Evolutionary conservation across 2,888 invertebrate species (phyloP), one percentile per base, ranked within the genome.

Genomic region (Drosophila fungiperda): DNA sequence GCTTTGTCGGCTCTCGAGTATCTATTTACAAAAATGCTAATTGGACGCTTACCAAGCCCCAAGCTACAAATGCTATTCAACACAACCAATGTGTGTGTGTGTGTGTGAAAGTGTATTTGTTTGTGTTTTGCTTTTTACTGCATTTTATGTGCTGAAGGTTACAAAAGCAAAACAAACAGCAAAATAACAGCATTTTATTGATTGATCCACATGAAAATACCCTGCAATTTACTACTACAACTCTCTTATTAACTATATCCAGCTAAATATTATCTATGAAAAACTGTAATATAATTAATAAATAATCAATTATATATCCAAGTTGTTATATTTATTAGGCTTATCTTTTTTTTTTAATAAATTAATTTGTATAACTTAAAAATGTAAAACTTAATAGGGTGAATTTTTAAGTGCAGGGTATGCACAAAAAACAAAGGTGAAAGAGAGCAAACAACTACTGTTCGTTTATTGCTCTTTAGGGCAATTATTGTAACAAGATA

Each of bases 1-100:
- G 26, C 42, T 54, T 42, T 36, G 26, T 32, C 54, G 60, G 58
- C 33, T 54, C 29, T 66, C 35, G 60, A 53, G 60, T 83, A 73
- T 81, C 72, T 65, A 69, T 73, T 73, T 73, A 62, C 69, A 45
- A 64, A 75, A 79, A 79, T 71, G 83, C 82, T 82, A 85, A 85
- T 82, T 85, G 80, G 77, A 63, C 62, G 55, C 35, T 50, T 42
- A 20, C 20, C 49, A 32, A 64, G 48, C 48, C 26, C 32, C 57
- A 36, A 29, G 26, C 42, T 42, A 26, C 35, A 50, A 40, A 54
- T 26, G 54, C 17, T 54, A 36, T 11, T 29, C 49, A 49, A 54
- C 54, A 54, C 36, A 48, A 32, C 23, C 50, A 35, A 33, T 7
- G 23, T n/a, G 12, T 38, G n/a, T 26, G 38, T 36, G 8, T 40